These are phyloP conservation scores for Chrysotoxum bicinctum DNA, from an alignment of 2,888 invertebrate genomes.

Conservation along the genomic window DNA sequence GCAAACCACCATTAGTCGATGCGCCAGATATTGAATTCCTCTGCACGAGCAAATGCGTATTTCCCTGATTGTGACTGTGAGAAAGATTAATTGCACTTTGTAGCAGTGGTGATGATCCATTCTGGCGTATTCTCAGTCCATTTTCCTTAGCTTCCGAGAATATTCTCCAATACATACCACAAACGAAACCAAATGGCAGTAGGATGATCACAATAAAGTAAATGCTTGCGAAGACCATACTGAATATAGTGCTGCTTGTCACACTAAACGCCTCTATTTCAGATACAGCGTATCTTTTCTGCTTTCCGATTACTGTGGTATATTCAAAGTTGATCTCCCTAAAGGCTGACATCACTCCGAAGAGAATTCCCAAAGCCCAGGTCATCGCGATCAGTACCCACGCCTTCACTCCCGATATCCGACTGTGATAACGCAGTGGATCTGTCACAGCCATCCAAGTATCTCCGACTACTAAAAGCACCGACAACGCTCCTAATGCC, in stretches of 20 bases:
- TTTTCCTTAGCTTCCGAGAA: conserved; percentile 81
- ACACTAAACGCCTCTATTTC: conserved; percentile 52
- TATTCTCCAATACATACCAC: conserved; percentile 82
- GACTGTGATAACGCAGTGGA: conserved; percentile 84
- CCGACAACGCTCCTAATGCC: conserved; percentile 80
- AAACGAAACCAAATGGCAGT: conserved; percentile 81
- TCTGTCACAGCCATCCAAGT: conserved; percentile 85
- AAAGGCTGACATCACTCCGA: conserved; percentile 81
- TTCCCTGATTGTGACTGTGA: conserved; percentile 73
- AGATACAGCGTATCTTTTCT: conserved; percentile 72
- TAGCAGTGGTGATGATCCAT: conserved; percentile 81
- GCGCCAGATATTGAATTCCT: conserved; percentile 79
- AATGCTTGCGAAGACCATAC: conserved; percentile 78
- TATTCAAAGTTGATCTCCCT: conserved; percentile 79
- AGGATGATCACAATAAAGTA: conserved; percentile 81
- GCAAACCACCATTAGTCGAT: conserved; percentile 79
- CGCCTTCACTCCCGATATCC: conserved; percentile 81
- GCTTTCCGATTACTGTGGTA: conserved; percentile 77
- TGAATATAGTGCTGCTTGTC: conserved; percentile 77
- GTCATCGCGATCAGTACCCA: conserved; percentile 81
- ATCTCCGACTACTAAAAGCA: conserved; percentile 82
- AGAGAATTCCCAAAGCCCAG: conserved; percentile 80
- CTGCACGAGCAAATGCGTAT: conserved; percentile 76
- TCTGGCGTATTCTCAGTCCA: conserved; percentile 81
- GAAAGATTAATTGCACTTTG: conserved; percentile 81